These are phyloP conservation scores for Baronia brevicornis DNA, from an alignment of 2,888 invertebrate species.

Conservation along the genomic window DNA sequence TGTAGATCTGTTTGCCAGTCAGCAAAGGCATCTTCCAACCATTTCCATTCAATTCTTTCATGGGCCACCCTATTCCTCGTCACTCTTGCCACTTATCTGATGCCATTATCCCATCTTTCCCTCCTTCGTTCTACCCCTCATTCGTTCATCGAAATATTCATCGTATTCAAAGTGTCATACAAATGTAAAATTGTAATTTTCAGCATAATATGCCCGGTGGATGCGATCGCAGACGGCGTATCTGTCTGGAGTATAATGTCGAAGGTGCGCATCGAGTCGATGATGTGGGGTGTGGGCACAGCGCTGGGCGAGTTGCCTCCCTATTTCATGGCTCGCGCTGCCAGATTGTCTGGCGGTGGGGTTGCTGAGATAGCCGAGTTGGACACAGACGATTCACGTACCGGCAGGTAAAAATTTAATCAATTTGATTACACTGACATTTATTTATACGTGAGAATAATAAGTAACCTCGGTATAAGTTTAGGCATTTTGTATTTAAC, in stretches of 20 bases:
- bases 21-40: no score
- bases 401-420: slow-evolving; percentile 27
- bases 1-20: no score
- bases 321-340: slow-evolving; percentile 99
- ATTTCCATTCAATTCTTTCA: no score
- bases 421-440: neutral
- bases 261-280: slow-evolving; percentile 94
- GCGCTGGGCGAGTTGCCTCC: slow-evolving; percentile 99
- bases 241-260: slow-evolving; percentile 95
- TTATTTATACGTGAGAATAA: neutral
- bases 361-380: slow-evolving; percentile 40
- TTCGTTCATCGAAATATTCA: no score
- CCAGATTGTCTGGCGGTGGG: slow-evolving; percentile 77
- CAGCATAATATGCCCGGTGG: slow-evolving; percentile 94
- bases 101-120: no score
- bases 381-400: slow-evolving; percentile 40
- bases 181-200: slow-evolving; percentile 28
- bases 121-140: no score
- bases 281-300: slow-evolving; percentile 98
- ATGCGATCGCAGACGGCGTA: slow-evolving; percentile 78
- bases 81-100: no score
- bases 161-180: no score
- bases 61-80: no score
- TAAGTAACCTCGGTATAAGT: no score
- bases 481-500: no score